A percentile compares a stretch with the other conserved stretches of the same genome.
These are phyloP conservation scores for Trematocara unimaculatum DNA, from an alignment of 2,113 vertebrate species.

Conservation along the genomic window DNA sequence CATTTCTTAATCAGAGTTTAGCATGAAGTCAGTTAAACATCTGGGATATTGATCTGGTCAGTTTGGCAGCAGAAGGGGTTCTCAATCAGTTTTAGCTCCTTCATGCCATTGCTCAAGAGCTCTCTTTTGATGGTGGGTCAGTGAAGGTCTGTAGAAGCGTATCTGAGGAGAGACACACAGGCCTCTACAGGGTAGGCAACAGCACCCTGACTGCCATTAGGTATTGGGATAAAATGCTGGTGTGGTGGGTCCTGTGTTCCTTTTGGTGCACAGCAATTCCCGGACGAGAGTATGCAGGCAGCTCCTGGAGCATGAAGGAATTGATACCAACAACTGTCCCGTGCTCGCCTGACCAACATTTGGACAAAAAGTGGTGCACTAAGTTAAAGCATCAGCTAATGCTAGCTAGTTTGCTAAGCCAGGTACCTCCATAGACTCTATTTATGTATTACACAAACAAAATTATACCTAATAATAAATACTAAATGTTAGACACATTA, in stretches of 20 bases:
- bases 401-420: neutral
- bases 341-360: neutral
- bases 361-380: neutral
- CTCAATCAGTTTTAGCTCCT: neutral
- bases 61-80: neutral
- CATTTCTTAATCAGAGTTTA: neutral
- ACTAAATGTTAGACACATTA: neutral
- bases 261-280: neutral
- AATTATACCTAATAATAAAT: neutral
- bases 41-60: neutral
- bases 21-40: neutral
- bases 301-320: neutral
- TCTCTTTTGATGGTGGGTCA: neutral
- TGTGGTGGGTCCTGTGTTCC: neutral
- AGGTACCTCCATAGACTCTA: neutral
- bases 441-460: neutral
- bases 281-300: neutral
- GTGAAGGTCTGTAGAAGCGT: neutral
- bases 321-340: neutral
- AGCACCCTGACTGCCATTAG: neutral
- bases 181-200: neutral
- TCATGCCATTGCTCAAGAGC: neutral
- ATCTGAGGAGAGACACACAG: neutral
- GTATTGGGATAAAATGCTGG: neutral
- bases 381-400: neutral